Conservation (phyloP, 1,140 invertebrate genomes). For the Drosophila bifasciata region DNA sequence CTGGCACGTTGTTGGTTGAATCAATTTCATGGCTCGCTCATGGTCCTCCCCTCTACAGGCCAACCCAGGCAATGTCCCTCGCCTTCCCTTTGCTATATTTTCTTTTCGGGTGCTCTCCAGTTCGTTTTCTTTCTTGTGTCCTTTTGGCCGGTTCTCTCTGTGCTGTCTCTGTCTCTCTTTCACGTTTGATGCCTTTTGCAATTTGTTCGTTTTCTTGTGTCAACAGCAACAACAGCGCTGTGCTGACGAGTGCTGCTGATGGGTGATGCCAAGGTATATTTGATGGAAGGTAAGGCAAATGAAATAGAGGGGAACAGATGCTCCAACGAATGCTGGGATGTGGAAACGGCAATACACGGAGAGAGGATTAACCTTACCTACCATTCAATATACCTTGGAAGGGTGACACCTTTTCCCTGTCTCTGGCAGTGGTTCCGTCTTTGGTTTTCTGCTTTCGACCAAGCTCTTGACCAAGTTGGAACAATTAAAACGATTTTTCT, state of each 20-base stretch:
- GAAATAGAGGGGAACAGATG: too few species aligned
- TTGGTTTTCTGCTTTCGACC: conserved; percentile 9
- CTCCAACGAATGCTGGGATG: background rate
- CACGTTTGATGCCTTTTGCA: conserved; percentile 37
- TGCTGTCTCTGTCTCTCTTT: conserved; percentile 7
- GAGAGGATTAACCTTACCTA: too few species aligned
- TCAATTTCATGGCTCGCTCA: conserved; percentile 71
- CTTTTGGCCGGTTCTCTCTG: background rate
- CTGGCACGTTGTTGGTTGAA: conserved; percentile 63
- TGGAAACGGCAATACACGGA: background rate
- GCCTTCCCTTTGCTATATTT: too few species aligned
- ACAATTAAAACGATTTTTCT: conserved; percentile 67
- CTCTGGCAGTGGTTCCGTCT: conserved; percentile 7
- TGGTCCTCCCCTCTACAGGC: background rate
- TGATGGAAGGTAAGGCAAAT: too few species aligned
- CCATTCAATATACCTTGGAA: background rate
- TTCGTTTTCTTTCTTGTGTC: background rate
- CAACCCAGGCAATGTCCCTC: background rate
- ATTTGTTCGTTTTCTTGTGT: conserved; percentile 50
- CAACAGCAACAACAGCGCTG: conserved; percentile 23
- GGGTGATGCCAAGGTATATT: too few species aligned
- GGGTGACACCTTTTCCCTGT: conserved; percentile 18
- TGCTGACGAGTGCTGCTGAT: too few species aligned
- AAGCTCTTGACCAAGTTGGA: conserved; percentile 54
- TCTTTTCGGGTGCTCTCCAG: too few species aligned